Percentiles rank a stretch among this genome's conserved stretches.
phyloP scores from a whole-genome alignment of 2,113 vertebrate genomes.

The Oncorhynchus gorbuscha region DNA sequence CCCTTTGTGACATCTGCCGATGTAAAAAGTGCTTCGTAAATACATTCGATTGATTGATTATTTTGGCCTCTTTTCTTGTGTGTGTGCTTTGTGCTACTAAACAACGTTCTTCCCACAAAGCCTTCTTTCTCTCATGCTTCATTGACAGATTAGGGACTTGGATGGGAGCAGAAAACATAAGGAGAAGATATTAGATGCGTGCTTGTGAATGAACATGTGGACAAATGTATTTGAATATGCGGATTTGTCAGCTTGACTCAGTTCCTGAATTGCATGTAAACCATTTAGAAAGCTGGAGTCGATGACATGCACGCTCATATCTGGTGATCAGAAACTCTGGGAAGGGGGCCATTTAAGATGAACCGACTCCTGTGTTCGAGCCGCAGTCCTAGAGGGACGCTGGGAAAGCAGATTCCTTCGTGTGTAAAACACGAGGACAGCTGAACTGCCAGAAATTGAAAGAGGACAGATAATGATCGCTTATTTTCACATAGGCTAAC shows the following conservation, averaged over 20 bases:
- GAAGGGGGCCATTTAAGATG: slow-evolving; percentile 58
- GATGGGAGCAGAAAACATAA: neutral
- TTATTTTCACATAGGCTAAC: neutral
- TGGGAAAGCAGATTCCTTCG: slow-evolving; percentile 55
- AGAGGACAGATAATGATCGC: slow-evolving; percentile 24
- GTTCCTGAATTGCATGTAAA: slow-evolving; percentile 37
- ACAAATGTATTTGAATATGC: slow-evolving; percentile 52
- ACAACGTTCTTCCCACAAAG: slow-evolving; percentile 43
- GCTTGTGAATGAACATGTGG: slow-evolving; percentile 58
- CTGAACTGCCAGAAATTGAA: slow-evolving; percentile 26
- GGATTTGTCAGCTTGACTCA: slow-evolving; percentile 17
- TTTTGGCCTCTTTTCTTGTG: slow-evolving; percentile 19
- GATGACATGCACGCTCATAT: slow-evolving; percentile 61
- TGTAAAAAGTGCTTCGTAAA: too few relatives aligned
- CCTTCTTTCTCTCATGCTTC: slow-evolving; percentile 36
- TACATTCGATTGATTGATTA: too few relatives aligned
- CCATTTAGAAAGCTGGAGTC: slow-evolving; percentile 46
- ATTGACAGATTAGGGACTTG: slow-evolving; percentile 43
- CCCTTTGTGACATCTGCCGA: neutral
- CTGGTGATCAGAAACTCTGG: slow-evolving; percentile 70
- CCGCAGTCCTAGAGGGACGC: slow-evolving; percentile 2
- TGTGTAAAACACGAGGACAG: slow-evolving; percentile 41
- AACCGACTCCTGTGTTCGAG: slow-evolving; percentile 58
- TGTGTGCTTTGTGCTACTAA: slow-evolving; percentile 34
- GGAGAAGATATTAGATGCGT: slow-evolving; percentile 41